Conservation (phyloP, 2,888 invertebrate genomes). For the Caenorhabditis sulstoni region DNA sequence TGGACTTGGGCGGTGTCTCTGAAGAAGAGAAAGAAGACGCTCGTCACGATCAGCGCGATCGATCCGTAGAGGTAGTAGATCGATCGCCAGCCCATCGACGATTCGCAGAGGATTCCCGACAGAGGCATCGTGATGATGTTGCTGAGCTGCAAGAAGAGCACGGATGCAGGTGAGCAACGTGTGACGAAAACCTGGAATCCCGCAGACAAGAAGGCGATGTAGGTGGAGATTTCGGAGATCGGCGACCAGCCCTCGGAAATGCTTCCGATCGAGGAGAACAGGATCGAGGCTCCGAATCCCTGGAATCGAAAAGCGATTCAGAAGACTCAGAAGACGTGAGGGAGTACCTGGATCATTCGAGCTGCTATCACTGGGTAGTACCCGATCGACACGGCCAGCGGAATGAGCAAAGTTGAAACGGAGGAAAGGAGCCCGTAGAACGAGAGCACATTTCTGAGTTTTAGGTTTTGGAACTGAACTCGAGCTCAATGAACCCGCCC, state of each 20-base stretch:
- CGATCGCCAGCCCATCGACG: slow-evolving; percentile 55
- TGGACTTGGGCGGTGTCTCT: slow-evolving; percentile 49
- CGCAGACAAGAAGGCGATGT: slow-evolving; percentile 62
- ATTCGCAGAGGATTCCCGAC: slow-evolving; percentile 60
- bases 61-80: slow-evolving; percentile 59
- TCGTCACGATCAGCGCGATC: slow-evolving; percentile 19
- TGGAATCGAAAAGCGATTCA: background rate
- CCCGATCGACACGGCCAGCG: slow-evolving; percentile 38
- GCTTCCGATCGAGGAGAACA: slow-evolving; percentile 61
- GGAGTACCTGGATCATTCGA: slow-evolving; percentile 35
- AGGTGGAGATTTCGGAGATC: slow-evolving; percentile 53
- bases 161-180: too few species aligned
- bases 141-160: slow-evolving; percentile 28
- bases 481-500: too few species aligned
- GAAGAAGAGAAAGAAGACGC: slow-evolving; percentile 47
- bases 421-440: slow-evolving; percentile 41
- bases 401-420: slow-evolving; percentile 39
- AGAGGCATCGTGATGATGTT: slow-evolving; percentile 60
- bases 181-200: slow-evolving; percentile 52
- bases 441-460: slow-evolving; percentile 39
- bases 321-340: background rate
- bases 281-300: slow-evolving; percentile 61
- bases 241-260: slow-evolving; percentile 65
- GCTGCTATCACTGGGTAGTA: slow-evolving; percentile 37
- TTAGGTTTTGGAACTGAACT: background rate